Evolutionary conservation across 2,888 invertebrate genomes (phyloP).

Genomic region (Clostera curtula): DNA sequence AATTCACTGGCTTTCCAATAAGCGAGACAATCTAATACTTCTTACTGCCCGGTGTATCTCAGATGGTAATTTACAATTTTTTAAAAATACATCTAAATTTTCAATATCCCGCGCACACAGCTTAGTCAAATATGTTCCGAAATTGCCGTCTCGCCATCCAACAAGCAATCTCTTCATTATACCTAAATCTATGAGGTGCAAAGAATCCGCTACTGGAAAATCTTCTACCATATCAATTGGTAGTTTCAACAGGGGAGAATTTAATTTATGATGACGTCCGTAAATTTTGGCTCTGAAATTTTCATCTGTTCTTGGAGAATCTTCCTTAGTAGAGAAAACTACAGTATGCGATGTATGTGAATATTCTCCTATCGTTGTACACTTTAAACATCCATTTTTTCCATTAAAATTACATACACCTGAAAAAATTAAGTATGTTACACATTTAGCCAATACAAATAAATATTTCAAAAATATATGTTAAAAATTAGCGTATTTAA

Average conservation of each 20-base stretch:
- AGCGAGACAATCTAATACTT: conserved; percentile 8
- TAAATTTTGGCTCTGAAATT: conserved; percentile 4
- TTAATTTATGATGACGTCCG: conserved; percentile 6
- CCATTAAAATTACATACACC: conserved; percentile 16
- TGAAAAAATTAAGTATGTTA: conserved; percentile 3
- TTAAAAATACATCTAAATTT: conserved; percentile 10
- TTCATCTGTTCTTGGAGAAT: conserved; percentile 4
- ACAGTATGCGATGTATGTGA: conserved; percentile 19
- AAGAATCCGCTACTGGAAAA: conserved; percentile 12
- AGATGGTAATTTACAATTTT: conserved; percentile 12
- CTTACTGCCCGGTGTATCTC: conserved; percentile 17
- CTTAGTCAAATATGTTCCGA: conserved; percentile 1
- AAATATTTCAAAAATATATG: conserved; percentile 3
- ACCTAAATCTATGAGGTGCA: conserved; percentile 16
- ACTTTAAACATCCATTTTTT: conserved; percentile 17
- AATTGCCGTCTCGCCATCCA: conserved; percentile 13
- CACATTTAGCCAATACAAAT: no score
- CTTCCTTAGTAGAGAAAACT: conserved; percentile 2
- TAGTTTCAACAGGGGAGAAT: conserved; percentile 3
- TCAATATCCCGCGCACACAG: conserved; percentile 9
- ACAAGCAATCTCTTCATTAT: conserved; percentile 14
- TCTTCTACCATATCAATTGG: conserved; percentile 19
- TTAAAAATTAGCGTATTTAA: no score
- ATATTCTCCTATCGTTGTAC: conserved; percentile 18
- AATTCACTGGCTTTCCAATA: conserved; percentile 21